Evolutionary conservation across 2,888 invertebrate species (phyloP).

Genomic region (Neoaliturus tenellus): DNA sequence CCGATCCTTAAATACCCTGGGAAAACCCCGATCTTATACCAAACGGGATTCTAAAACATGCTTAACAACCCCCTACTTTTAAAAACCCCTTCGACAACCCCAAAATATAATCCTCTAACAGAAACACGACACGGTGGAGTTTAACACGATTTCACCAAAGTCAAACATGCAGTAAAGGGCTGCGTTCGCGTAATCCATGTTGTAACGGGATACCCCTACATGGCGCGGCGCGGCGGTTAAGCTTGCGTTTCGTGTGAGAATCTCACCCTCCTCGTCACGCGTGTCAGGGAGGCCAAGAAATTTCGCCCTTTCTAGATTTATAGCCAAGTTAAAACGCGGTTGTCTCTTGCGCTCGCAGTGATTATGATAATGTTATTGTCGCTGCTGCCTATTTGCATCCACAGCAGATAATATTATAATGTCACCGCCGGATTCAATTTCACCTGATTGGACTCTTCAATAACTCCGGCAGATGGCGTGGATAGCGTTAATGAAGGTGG

Average conservation of each 20-base stretch:
- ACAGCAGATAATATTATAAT: conserved; percentile 21
- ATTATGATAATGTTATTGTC: conserved; percentile 18
- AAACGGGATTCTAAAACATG: no score
- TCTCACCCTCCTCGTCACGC: neutral
- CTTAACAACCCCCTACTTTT: neutral
- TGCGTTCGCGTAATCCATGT: neutral
- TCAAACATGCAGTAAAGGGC: neutral
- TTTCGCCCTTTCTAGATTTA: conserved; percentile 28
- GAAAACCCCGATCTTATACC: no score
- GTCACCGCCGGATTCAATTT: conserved; percentile 38
- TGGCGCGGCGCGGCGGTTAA: neutral
- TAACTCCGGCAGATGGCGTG: conserved; percentile 1
- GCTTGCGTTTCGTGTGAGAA: neutral
- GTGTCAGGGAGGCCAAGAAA: neutral
- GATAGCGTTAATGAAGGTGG: conserved; percentile 5
- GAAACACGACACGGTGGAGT: neutral
- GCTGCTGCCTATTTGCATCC: neutral
- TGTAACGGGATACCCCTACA: neutral
- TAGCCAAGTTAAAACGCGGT: neutral
- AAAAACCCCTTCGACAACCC: neutral
- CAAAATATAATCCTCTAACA: neutral
- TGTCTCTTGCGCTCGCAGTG: conserved; percentile 18
- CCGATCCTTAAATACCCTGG: no score
- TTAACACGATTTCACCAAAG: neutral
- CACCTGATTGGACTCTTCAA: conserved; percentile 21